A percentile compares a stretch with the other conserved stretches of the same genome.
Evolutionary conservation across 92 coral and sea anemone species (phyloP).

Genomic region (Hydrozoanthus gracilis): DNA sequence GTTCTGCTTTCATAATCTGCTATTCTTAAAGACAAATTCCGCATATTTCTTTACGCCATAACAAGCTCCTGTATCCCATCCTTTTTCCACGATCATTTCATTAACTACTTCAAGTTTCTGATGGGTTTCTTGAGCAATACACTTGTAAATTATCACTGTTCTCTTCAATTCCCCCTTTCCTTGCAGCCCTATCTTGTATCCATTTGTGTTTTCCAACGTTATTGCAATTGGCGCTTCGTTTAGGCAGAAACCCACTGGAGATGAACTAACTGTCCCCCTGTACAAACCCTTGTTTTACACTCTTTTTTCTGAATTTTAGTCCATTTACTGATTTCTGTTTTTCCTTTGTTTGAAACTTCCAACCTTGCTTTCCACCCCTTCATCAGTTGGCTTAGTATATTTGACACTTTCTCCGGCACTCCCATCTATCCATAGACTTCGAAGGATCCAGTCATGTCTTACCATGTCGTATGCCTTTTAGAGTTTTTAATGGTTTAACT

Average conservation of each 20-base stretch:
- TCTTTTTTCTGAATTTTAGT: no score
- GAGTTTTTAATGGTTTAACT: no score
- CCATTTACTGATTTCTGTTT: no score
- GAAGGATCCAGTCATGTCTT: no score
- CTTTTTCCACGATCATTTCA: neutral
- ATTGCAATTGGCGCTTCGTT: neutral
- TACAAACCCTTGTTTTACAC: neutral
- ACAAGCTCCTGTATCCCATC: neutral
- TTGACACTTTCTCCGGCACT: conserved; percentile 1
- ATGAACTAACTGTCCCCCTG: neutral
- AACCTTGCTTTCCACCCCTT: no score
- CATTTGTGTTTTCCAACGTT: neutral
- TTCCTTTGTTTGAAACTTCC: no score
- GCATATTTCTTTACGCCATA: neutral
- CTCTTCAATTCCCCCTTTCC: no score
- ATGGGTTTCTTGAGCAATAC: no score
- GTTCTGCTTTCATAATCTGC: conserved; percentile 42
- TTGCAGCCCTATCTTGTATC: neutral
- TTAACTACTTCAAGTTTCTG: neutral
- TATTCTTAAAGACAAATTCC: conserved; percentile 10
- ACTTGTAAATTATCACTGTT: no score
- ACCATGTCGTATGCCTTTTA: no score
- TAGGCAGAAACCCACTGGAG: no score
- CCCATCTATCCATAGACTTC: neutral
- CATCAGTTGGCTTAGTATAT: neutral